phyloP scores from a whole-genome alignment of 2,113 vertebrate genomes.

The Larimichthys polyactis region DNA sequence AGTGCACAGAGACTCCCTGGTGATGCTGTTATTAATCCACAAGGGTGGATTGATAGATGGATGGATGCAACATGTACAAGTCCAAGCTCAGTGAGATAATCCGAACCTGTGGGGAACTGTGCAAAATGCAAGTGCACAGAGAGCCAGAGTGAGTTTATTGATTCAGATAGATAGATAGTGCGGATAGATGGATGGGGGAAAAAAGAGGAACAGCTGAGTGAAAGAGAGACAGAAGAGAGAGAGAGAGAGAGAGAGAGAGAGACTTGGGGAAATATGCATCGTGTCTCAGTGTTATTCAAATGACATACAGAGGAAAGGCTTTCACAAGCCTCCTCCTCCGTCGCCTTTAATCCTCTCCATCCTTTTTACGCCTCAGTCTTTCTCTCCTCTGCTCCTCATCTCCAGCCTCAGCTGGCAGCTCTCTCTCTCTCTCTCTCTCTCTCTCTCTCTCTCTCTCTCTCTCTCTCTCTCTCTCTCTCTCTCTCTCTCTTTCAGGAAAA shows the following conservation, averaged over 20 bases:
- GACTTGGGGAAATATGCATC: slow-evolving; percentile 15
- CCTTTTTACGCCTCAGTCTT: slow-evolving; percentile 57
- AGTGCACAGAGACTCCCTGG: neutral
- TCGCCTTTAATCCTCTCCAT: slow-evolving; percentile 64
- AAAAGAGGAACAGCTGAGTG: neutral
- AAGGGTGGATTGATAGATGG: neutral
- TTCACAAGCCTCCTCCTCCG: slow-evolving; percentile 52
- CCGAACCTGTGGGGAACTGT: too few species aligned
- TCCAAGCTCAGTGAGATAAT: too few species aligned
- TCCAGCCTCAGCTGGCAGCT: slow-evolving; percentile 45
- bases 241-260: neutral
- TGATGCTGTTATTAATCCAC: slow-evolving; percentile 8
- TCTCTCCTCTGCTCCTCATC: slow-evolving; percentile 41
- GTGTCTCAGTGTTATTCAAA: slow-evolving; percentile 50
- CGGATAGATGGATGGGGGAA: neutral
- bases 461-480: neutral
- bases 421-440: slow-evolving; percentile 16
- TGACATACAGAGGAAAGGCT: slow-evolving; percentile 54
- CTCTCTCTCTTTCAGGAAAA: slow-evolving; percentile 27
- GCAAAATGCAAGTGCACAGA: too few species aligned
- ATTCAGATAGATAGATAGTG: neutral
- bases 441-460: neutral
- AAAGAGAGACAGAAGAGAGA: neutral
- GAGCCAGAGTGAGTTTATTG: too few species aligned
- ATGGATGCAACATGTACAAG: neutral